Conservation (phyloP, 2,888 invertebrate species). For the Netelia inedita region DNA sequence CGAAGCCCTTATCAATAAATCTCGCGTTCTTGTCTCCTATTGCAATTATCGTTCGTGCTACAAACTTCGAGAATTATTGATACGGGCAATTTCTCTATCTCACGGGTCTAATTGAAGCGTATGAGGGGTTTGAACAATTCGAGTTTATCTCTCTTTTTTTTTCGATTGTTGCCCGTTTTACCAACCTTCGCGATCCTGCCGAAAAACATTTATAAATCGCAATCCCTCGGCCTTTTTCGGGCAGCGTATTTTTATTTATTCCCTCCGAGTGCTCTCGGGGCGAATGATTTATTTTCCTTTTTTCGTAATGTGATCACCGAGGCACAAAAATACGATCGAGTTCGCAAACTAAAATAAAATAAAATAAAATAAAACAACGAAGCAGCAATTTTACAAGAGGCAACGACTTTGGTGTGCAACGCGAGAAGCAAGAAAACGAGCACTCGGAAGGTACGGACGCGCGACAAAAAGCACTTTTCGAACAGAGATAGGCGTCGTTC, state of each 20-base stretch:
- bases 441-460: constrained; percentile 79
- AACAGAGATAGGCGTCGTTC: constrained; percentile 16
- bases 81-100: constrained; percentile 59
- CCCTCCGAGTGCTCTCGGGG: constrained; percentile 66
- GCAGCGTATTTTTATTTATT: constrained; percentile 43
- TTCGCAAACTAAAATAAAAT: constrained; percentile 34
- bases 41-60: constrained; percentile 47
- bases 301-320: constrained; percentile 34
- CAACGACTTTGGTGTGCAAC: constrained; percentile 47
- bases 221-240: constrained; percentile 38
- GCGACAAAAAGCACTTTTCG: constrained; percentile 58
- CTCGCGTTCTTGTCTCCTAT: constrained; percentile 34
- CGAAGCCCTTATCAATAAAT: constrained; percentile 55
- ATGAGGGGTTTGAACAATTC: constrained; percentile 52
- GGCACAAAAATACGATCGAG: constrained; percentile 59
- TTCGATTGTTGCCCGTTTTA: background rate
- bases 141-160: background rate
- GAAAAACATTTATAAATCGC: constrained; percentile 64
- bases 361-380: constrained; percentile 52
- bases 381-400: constrained; percentile 64
- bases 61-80: constrained; percentile 65
- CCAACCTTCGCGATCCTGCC: constrained; percentile 47
- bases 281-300: constrained; percentile 52
- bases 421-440: constrained; percentile 68
- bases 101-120: constrained; percentile 66